phyloP scores from a whole-genome alignment of 2,113 vertebrate species.

The human (Homo sapiens) region DNA sequence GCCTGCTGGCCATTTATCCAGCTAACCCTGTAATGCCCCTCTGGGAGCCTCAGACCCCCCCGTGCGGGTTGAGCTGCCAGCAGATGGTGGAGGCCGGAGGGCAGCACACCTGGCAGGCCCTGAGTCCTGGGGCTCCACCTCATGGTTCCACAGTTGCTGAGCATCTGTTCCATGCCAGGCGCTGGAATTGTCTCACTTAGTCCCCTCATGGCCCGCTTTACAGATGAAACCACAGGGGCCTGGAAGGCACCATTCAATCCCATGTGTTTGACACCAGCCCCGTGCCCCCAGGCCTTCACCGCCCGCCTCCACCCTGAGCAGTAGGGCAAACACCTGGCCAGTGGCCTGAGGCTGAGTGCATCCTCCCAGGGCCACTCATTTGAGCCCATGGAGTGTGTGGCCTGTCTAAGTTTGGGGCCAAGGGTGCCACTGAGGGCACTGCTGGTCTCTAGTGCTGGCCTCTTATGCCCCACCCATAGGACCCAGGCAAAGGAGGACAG shows the following conservation, averaged over 20 bases:
- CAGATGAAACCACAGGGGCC: background rate
- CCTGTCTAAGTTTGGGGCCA: background rate
- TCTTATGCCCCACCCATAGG: background rate
- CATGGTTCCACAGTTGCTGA: background rate
- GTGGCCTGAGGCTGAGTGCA: background rate
- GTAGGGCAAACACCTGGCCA: background rate
- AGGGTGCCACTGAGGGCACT: background rate
- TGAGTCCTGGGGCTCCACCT: background rate
- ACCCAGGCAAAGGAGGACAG: background rate
- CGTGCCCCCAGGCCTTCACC: rapidly evolving
- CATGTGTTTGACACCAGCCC: background rate
- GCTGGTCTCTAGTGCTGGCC: background rate
- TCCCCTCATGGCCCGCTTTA: background rate
- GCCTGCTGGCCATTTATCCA: background rate
- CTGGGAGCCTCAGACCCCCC: background rate
- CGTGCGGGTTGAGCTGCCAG: background rate
- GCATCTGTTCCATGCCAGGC: background rate
- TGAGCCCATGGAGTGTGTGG: background rate
- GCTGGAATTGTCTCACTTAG: background rate
- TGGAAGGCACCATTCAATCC: too few relatives aligned
- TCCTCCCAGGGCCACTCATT: background rate
- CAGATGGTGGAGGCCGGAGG: background rate
- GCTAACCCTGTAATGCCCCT: background rate
- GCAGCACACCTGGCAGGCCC: background rate
- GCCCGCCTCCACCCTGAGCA: background rate